Percentiles rank a stretch among this genome's conserved stretches.
phyloP scores from a whole-genome alignment of 2,797 vertebrate species.

The Microtus agrestis region DNA sequence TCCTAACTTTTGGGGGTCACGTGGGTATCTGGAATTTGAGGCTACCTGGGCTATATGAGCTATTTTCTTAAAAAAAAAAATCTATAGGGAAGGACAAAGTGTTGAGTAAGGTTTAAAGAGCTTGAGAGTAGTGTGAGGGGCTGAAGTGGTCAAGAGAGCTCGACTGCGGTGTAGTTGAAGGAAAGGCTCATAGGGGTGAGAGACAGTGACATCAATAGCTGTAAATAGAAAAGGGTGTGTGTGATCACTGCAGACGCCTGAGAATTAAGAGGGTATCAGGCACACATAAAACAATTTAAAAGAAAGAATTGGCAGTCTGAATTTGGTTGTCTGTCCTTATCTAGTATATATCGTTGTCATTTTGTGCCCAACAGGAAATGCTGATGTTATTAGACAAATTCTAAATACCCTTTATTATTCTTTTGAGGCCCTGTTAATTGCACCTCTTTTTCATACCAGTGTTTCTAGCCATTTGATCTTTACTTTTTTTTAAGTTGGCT shows the following conservation, averaged over 20 bases:
- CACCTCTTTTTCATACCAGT: background rate
- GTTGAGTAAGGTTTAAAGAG: background rate
- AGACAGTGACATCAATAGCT: background rate
- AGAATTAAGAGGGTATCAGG: too few relatives aligned
- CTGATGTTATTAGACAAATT: constrained; percentile 41
- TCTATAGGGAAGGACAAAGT: background rate
- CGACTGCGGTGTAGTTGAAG: too few relatives aligned
- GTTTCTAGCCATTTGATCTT: background rate
- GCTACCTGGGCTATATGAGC: background rate
- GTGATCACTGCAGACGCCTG: background rate
- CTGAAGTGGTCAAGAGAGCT: background rate
- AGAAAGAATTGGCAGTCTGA: background rate
- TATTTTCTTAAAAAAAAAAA: background rate
- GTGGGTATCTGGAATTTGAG: background rate
- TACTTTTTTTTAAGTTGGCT: background rate
- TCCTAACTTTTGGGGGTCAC: background rate
- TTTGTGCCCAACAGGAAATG: constrained; percentile 12
- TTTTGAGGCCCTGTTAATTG: background rate
- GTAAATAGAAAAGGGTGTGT: background rate
- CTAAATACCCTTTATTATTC: constrained; percentile 12
- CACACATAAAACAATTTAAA: background rate
- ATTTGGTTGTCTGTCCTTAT: background rate
- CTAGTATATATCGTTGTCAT: background rate
- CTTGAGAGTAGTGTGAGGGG: background rate
- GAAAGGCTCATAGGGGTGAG: too few relatives aligned